Conservation (phyloP, 2,113 vertebrate genomes). For the Genyomyrus donnyi region DNA sequence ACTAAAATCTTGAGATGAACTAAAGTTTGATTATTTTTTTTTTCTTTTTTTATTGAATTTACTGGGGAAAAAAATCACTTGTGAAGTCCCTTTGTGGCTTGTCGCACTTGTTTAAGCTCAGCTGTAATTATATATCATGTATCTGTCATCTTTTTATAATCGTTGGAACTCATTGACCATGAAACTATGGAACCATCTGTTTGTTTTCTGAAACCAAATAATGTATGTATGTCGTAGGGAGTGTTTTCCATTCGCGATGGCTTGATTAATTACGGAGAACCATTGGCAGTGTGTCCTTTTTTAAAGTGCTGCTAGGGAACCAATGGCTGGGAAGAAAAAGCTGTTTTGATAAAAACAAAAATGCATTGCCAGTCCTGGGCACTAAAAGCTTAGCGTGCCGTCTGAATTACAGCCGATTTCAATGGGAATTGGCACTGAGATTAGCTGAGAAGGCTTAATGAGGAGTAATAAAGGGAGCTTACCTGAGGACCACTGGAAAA, state of each 20-base stretch:
- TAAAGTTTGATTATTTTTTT: neutral
- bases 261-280: neutral
- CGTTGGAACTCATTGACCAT: neutral
- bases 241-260: neutral
- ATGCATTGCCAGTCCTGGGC: neutral
- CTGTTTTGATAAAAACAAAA: neutral
- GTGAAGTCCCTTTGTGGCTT: neutral
- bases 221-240: neutral
- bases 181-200: neutral
- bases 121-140: neutral
- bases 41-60: neutral
- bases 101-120: conserved; percentile 1
- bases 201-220: neutral
- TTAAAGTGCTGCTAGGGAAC: neutral
- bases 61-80: neutral
- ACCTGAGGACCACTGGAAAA: conserved; percentile 3
- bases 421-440: neutral
- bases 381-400: neutral
- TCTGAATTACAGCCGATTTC: neutral
- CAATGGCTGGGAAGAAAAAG: neutral
- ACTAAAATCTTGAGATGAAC: neutral
- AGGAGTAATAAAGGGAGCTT: neutral
- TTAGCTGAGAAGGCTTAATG: neutral
- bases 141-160: conserved; percentile 3
- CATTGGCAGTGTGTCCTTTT: neutral